A percentile compares a stretch with the other conserved stretches of the same genome.
Conservation (phyloP, 2,113 vertebrate genomes). For the Clinocottus analis region DNA sequence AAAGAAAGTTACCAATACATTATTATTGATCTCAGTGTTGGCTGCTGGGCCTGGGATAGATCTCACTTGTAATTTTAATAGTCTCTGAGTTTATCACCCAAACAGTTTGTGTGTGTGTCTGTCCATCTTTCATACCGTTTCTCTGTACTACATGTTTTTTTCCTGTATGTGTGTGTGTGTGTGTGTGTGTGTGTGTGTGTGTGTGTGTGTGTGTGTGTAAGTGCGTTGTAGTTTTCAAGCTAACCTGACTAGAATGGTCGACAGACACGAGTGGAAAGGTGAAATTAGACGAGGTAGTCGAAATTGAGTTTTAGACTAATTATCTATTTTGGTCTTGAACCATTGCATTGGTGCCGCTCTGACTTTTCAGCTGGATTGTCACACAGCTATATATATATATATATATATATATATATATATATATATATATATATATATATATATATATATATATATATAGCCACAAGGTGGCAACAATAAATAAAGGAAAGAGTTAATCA, state of each 20-base stretch:
- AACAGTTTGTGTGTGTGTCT: slow-evolving; percentile 23
- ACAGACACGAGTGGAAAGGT: slow-evolving; percentile 23
- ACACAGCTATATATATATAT: neutral
- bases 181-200: too few relatives aligned
- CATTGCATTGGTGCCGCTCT: neutral
- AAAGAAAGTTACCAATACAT: slow-evolving; percentile 77
- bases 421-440: too few relatives aligned
- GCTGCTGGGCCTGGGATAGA: slow-evolving; percentile 67
- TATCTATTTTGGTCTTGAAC: slow-evolving; percentile 9
- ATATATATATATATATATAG: neutral
- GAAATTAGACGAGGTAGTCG: slow-evolving; percentile 31
- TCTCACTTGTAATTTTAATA: slow-evolving; percentile 71
- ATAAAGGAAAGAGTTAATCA: neutral
- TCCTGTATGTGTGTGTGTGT: neutral
- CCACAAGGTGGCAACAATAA: neutral
- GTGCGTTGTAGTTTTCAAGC: neutral
- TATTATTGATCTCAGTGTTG: slow-evolving; percentile 75
- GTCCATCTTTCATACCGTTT: slow-evolving; percentile 30
- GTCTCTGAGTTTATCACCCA: slow-evolving; percentile 70
- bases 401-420: too few relatives aligned
- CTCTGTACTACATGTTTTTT: neutral
- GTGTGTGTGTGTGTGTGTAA: too few relatives aligned
- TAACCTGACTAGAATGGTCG: slow-evolving; percentile 50
- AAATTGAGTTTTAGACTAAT: slow-evolving; percentile 44
- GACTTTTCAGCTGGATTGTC: neutral